Evolutionary conservation across 2,888 invertebrate genomes (phyloP), one percentile per base, ranked within the genome.

Genomic region (Notocelia uddmanniana): DNA sequence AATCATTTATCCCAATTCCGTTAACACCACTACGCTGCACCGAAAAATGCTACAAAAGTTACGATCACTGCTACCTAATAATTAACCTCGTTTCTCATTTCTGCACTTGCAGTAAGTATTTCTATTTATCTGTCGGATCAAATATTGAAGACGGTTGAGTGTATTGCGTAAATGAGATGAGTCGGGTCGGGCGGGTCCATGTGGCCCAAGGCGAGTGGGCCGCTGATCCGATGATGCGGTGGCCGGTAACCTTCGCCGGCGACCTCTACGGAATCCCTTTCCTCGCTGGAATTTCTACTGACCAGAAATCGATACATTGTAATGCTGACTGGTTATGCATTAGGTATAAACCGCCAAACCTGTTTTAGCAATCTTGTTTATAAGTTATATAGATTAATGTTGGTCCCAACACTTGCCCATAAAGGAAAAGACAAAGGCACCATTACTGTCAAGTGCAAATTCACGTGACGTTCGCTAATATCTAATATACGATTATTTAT

Each of bases 201-300:
- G 82, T 89, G 83, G 91, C 89, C 89, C 91, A 91, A 91, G 91
- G 91, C 83, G 75, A 89, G 83, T 87, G 77, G 81, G 84, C 77
- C 79, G 77, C 81, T 48, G 68, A 26, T 52, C 45, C 79, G 85
- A 86, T 85, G 86, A 81, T 87, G 85, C 81, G 83, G 85, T 88
- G 86, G 86, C 89, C 90, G 83, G 85, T 88, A 86, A 87, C 89
- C 90, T 91, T 91, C 90, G 79, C 75, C 73, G 72, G 69, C 85
- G 89, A 90, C 91, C 91, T 91, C 88, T 87, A 77, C 69, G 64
- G 76, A 75, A 73, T 80, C 76, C 88, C 87, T 89, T 90, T 88
- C 89, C 82, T 87, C 83, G 77, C 75, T 80, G 81, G 83, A 85
- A 89, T 88, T 88, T 87, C 85, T 86, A 87, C 85, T 74, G 50